Percentiles rank a stretch among this genome's conserved stretches.
These are phyloP conservation scores for Molorchus minor DNA, from an alignment of 2,888 invertebrate genomes.

Conservation along the genomic window DNA sequence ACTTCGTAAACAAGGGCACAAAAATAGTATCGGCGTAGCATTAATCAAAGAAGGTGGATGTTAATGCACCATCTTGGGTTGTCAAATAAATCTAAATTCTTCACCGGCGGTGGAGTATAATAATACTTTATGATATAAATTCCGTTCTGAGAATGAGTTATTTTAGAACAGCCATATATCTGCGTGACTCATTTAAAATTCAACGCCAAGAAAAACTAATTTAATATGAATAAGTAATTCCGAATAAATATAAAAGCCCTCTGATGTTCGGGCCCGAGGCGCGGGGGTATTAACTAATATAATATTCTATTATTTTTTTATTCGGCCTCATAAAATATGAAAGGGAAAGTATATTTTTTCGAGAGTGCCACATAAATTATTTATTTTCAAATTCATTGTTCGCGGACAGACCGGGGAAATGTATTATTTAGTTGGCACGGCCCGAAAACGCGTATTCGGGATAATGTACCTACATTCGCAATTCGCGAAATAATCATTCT, in stretches of 20 bases:
- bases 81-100: constrained; percentile 59
- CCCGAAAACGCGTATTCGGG: constrained; percentile 20
- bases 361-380: constrained; percentile 61
- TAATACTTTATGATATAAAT: constrained; percentile 57
- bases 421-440: constrained; percentile 52
- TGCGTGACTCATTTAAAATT: constrained; percentile 61
- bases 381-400: constrained; percentile 62
- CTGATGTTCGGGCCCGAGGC: constrained; percentile 52
- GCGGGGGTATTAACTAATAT: constrained; percentile 62
- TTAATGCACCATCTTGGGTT: constrained; percentile 43
- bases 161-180: constrained; percentile 57
- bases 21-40: constrained; percentile 35
- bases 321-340: constrained; percentile 52
- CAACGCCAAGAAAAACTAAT: constrained; percentile 63
- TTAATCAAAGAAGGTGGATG: constrained; percentile 42
- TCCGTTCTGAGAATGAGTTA: constrained; percentile 58
- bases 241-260: constrained; percentile 61
- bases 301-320: constrained; percentile 59
- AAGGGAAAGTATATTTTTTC: constrained; percentile 62
- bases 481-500: constrained; percentile 31
- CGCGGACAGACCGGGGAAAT: constrained; percentile 51
- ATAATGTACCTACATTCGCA: constrained; percentile 19
- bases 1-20: too few species aligned
- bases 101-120: constrained; percentile 51
- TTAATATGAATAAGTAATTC: constrained; percentile 64